A percentile compares a stretch with the other conserved stretches of the same genome.
Conservation (phyloP, 2,888 invertebrate species). For the Caenorhabditis zanzibari region DNA sequence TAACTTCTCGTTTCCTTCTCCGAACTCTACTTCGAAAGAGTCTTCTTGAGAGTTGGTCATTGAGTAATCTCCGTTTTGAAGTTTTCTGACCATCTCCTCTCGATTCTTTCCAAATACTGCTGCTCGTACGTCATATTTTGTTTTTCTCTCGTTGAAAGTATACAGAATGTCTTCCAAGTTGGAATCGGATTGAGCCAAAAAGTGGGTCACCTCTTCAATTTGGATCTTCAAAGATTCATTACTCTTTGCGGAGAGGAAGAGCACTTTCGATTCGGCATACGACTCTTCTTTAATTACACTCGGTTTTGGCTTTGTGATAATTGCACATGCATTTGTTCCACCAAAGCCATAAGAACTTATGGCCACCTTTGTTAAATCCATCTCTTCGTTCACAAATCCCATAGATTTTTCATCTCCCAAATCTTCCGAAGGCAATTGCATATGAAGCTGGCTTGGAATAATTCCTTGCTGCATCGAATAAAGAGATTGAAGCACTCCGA, state of each 20-base stretch:
- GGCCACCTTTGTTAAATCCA: conserved; percentile 60
- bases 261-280: conserved; percentile 61
- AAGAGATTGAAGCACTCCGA: conserved; percentile 70
- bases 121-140: conserved; percentile 62
- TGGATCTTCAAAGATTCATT: conserved; percentile 60
- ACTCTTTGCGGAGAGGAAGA: conserved; percentile 72
- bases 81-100: conserved; percentile 63
- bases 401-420: conserved; percentile 64
- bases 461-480: conserved; percentile 66
- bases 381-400: conserved; percentile 71
- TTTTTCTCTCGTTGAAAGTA: conserved; percentile 67
- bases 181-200: conserved; percentile 55
- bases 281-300: background rate
- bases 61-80: conserved; percentile 41
- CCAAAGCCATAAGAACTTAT: conserved; percentile 75
- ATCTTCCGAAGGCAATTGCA: conserved; percentile 70
- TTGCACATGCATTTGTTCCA: conserved; percentile 73
- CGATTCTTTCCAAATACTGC: conserved; percentile 65
- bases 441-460: conserved; percentile 73
- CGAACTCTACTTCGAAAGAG: conserved; percentile 61
- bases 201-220: conserved; percentile 62
- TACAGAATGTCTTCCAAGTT: conserved; percentile 66
- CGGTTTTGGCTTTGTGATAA: conserved; percentile 53
- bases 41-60: conserved; percentile 31
- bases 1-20: conserved; percentile 65